Conservation (phyloP, 53 echinoderm and acorn worm genomes). For the Holothuria leucospilota region DNA sequence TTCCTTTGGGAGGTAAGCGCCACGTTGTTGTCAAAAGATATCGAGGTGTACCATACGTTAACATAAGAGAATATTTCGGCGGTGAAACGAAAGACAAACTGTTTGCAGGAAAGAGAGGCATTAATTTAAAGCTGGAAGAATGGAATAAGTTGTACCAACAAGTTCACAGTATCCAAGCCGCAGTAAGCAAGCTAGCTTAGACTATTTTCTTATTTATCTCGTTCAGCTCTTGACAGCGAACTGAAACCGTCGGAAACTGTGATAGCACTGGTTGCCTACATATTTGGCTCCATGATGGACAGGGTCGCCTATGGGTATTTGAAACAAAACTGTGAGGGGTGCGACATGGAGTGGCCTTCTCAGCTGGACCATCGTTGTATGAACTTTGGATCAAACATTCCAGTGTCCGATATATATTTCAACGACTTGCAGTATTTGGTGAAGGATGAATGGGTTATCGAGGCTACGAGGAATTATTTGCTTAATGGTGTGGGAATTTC, state of each 20-base stretch:
- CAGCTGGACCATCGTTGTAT: background rate
- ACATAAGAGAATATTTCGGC: background rate
- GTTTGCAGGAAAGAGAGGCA: background rate
- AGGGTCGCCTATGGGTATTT: background rate
- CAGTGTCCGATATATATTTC: background rate
- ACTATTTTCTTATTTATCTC: too few relatives aligned
- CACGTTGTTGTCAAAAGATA: background rate
- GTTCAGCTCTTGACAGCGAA: too few relatives aligned
- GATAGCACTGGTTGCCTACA: background rate
- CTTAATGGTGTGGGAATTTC: background rate
- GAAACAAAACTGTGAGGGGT: background rate
- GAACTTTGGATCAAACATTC: slow-evolving; percentile 5
- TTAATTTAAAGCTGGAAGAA: background rate
- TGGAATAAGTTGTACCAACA: too few relatives aligned
- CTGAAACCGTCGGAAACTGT: too few relatives aligned
- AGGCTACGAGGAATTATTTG: background rate
- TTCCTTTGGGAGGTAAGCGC: background rate
- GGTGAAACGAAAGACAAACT: slow-evolving; percentile 21
- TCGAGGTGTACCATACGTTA: background rate
- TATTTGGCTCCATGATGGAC: slow-evolving; percentile 9
- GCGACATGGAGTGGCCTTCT: slow-evolving; percentile 18
- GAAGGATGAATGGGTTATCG: too few relatives aligned
- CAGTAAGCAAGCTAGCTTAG: too few relatives aligned
- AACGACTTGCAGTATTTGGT: too few relatives aligned
- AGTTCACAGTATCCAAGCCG: too few relatives aligned